These are phyloP conservation scores for Chiridota heheva DNA, from an alignment of 35 echinoderm and acorn worm genomes.

Conservation along the genomic window DNA sequence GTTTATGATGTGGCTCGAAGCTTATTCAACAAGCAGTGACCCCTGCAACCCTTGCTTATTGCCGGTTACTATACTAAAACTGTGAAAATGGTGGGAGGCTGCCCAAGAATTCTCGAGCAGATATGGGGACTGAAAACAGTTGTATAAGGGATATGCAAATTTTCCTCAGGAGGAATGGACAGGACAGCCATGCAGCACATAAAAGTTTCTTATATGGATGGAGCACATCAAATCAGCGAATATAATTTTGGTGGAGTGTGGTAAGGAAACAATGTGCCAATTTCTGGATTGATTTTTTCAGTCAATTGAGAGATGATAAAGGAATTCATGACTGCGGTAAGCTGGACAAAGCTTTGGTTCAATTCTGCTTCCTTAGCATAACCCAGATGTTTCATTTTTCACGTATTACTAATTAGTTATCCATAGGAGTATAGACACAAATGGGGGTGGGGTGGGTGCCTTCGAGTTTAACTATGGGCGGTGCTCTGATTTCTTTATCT, in stretches of 20 bases:
- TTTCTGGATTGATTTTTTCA: conserved; percentile 3
- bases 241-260: conserved; percentile 8
- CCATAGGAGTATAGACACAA: too few relatives aligned
- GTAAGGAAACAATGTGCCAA: neutral
- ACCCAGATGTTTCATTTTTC: too few relatives aligned
- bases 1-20: conserved; percentile 49
- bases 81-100: neutral
- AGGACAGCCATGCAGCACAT: conserved; percentile 7
- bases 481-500: too few relatives aligned
- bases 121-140: conserved; percentile 52
- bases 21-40: conserved; percentile 46
- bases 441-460: too few relatives aligned
- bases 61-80: conserved; percentile 43
- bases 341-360: neutral
- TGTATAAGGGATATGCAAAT: conserved; percentile 13
- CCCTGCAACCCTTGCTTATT: conserved; percentile 51
- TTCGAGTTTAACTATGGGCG: too few relatives aligned
- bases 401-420: too few relatives aligned
- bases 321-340: neutral
- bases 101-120: conserved; percentile 44
- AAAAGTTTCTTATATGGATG: neutral
- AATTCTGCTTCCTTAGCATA: neutral
- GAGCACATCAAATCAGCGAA: conserved; percentile 27
- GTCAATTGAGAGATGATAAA: neutral
- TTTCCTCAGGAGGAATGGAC: conserved; percentile 17